Percentiles rank a stretch among this genome's conserved stretches.
Conservation (phyloP, 2,113 vertebrate species). For the Steatornis caripensis region DNA sequence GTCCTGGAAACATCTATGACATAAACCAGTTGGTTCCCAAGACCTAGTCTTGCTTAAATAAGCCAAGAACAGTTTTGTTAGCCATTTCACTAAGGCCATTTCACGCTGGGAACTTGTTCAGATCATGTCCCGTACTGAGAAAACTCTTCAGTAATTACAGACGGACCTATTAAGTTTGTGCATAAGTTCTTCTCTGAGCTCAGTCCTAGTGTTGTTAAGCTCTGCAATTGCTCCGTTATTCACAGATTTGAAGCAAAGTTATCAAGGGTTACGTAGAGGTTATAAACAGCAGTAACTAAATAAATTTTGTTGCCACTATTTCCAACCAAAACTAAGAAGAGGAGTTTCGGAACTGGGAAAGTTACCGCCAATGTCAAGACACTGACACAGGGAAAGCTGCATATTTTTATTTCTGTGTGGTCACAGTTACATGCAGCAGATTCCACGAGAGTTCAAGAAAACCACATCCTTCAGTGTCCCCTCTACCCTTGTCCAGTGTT, state of each 20-base stretch:
- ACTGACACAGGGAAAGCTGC: background rate
- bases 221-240: background rate
- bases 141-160: background rate
- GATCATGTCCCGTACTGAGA: background rate
- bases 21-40: background rate
- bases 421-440: rapidly evolving
- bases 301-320: background rate
- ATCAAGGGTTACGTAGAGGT: background rate
- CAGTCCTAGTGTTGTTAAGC: background rate
- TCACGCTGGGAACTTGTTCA: background rate
- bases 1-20: background rate
- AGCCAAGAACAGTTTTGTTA: background rate
- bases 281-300: background rate
- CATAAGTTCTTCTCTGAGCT: background rate
- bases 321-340: background rate
- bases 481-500: background rate
- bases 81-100: background rate
- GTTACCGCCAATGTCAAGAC: background rate
- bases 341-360: background rate
- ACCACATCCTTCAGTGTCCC: background rate
- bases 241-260: background rate
- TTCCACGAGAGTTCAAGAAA: background rate
- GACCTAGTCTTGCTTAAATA: background rate
- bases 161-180: background rate
- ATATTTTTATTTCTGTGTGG: background rate